Base-by-base conservation (phyloP, 1,140 invertebrate species). In the Drosophila miranda region DNA sequence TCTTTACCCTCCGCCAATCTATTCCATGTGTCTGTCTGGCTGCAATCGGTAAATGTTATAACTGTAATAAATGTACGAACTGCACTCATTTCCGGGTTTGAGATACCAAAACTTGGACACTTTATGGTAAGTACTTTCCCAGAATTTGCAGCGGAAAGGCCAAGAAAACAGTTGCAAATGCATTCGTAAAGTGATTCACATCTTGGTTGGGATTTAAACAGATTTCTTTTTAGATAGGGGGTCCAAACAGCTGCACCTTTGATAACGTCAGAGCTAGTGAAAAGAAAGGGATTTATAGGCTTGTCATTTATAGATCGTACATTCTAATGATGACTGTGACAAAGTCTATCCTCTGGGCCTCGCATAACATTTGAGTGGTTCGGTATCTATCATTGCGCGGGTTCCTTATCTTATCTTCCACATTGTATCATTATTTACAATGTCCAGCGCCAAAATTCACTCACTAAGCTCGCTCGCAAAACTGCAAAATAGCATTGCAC, bases 71-170 rank as follows among this genome's bases (percentile, higher is more conserved):
- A 21, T 48, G 23, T 34, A 7, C 44, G 16, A 21, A 1, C n/a
- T 46, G 42, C 8, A 2, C 21, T 14, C 9, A 49, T 51, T 71
- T 75, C 72, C 72, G 66, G 55, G 7, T 38, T 38, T 23, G 54
- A 42, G 55, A 75, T 75, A 38, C 67, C 60, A 54, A 59, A 45
- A 38, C 51, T 55, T 75, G 59, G 67, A 71, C 44, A 60, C 41
- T 30, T 52, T 54, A 14, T 43, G 49, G n/a, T 52, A 69, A 45
- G 48, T 38, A 30, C 49, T 19, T 28, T 38, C 45, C 21, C 8
- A 51, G 71, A 70, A 72, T 6, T 55, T 21, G 21, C 46, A 28
- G 42, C 45, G 52, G 14, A 51, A 73, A 54, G 1, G 7, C 30
- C 30, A 8, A 30, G 30, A 9, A 9, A 30, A 8, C 8, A 34